Percentiles rank a stretch among this genome's conserved stretches.
phyloP scores from a whole-genome alignment of 2,113 vertebrate species.

The Arizona elegans region DNA sequence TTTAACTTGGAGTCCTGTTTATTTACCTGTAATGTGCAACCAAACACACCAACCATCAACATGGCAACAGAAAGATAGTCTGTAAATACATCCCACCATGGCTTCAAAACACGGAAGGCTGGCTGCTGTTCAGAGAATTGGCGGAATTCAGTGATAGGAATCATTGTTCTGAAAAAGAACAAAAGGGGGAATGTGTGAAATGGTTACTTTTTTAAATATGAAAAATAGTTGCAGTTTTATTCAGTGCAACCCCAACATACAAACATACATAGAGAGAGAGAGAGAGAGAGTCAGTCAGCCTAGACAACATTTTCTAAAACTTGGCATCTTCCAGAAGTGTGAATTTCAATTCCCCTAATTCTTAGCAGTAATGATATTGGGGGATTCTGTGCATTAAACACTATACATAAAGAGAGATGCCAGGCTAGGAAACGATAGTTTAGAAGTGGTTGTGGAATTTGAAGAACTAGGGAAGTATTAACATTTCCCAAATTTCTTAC shows the following conservation, averaged over 20 bases:
- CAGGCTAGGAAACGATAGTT: neutral
- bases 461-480: neutral
- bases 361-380: neutral
- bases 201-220: constrained; percentile 26
- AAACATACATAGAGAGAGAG: neutral
- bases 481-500: neutral
- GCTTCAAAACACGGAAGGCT: constrained; percentile 95
- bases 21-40: constrained; percentile 93
- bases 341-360: neutral
- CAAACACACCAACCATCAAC: constrained; percentile 98
- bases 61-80: constrained; percentile 96
- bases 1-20: accelerated
- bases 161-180: constrained; percentile 83
- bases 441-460: neutral
- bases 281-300: neutral
- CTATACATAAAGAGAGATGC: neutral
- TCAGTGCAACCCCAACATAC: neutral
- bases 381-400: neutral
- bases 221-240: neutral
- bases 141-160: constrained; percentile 96
- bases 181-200: neutral
- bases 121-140: constrained; percentile 98
- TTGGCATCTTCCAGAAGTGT: neutral
- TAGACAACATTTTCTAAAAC: neutral
- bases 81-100: constrained; percentile 99